phyloP scores from a whole-genome alignment of 2,888 invertebrate species.

The Phyllotreta cruciferae region DNA sequence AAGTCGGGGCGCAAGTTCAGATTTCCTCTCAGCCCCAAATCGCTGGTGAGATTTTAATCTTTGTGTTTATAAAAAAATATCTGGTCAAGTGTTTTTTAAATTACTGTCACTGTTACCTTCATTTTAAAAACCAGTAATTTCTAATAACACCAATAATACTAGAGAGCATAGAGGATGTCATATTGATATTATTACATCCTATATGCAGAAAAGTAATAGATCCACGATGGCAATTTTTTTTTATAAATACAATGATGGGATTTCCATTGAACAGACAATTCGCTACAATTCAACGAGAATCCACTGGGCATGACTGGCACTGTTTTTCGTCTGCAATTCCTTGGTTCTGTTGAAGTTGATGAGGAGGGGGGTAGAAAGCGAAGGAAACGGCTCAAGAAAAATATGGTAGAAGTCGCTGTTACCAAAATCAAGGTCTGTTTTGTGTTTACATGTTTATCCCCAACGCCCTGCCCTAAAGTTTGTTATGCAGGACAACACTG shows the following conservation, averaged over 20 bases:
- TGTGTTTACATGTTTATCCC: constrained; percentile 26
- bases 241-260: constrained; percentile 22
- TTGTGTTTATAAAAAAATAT: constrained; percentile 23
- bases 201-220: not conserved
- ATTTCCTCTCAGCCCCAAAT: constrained; percentile 51
- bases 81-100: not conserved
- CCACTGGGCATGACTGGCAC: constrained; percentile 68
- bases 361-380: constrained; percentile 77
- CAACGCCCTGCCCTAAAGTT: constrained; percentile 6
- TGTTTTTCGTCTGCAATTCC: constrained; percentile 82
- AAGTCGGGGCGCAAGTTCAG: constrained; percentile 52
- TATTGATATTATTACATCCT: constrained; percentile 18
- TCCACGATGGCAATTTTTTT: constrained; percentile 4
- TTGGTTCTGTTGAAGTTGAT: constrained; percentile 85
- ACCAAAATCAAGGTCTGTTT: constrained; percentile 82
- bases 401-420: constrained; percentile 88
- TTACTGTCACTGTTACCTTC: not conserved
- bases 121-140: not conserved
- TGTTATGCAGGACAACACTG: not conserved
- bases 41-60: constrained; percentile 55
- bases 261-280: constrained; percentile 55
- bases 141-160: not conserved
- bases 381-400: constrained; percentile 82
- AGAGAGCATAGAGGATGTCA: not conserved
- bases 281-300: constrained; percentile 52